phyloP scores from a whole-genome alignment of 2,797 vertebrate species.

The Notamacropus eugenii region DNA sequence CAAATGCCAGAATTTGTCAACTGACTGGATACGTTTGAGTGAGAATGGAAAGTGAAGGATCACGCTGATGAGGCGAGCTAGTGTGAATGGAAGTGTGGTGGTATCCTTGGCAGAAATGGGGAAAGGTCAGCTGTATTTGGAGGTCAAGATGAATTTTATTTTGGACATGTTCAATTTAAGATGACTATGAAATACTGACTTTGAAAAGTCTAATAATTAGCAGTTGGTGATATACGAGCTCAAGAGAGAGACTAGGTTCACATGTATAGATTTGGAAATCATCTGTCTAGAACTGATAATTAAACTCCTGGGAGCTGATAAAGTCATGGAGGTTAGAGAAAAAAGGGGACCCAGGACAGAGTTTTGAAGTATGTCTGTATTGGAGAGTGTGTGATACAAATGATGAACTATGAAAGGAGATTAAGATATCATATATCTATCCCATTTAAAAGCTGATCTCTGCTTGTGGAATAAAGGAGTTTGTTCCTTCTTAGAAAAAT shows the following conservation, averaged over 20 bases:
- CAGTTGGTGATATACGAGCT: background rate
- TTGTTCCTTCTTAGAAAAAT: slow-evolving; percentile 8
- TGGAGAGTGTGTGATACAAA: background rate
- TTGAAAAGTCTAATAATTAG: background rate
- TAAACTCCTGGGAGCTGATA: background rate
- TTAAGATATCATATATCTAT: background rate
- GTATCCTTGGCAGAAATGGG: background rate
- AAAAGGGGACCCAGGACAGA: background rate
- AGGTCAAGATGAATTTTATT: background rate
- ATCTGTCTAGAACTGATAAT: background rate
- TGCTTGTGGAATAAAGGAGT: background rate
- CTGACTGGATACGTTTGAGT: background rate
- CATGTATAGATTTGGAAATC: background rate
- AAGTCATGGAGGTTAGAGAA: background rate
- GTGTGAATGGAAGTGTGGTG: background rate
- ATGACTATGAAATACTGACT: background rate
- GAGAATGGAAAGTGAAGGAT: background rate
- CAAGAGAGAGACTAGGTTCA: background rate
- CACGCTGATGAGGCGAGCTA: background rate
- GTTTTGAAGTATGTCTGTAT: background rate
- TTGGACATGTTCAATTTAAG: background rate
- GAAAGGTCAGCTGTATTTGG: background rate
- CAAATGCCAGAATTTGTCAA: background rate
- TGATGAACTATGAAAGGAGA: background rate
- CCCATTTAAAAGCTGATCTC: slow-evolving; percentile 6